These are phyloP conservation scores for Centropyge bicolor DNA, from an alignment of 2,797 vertebrate species.

Conservation along the genomic window DNA sequence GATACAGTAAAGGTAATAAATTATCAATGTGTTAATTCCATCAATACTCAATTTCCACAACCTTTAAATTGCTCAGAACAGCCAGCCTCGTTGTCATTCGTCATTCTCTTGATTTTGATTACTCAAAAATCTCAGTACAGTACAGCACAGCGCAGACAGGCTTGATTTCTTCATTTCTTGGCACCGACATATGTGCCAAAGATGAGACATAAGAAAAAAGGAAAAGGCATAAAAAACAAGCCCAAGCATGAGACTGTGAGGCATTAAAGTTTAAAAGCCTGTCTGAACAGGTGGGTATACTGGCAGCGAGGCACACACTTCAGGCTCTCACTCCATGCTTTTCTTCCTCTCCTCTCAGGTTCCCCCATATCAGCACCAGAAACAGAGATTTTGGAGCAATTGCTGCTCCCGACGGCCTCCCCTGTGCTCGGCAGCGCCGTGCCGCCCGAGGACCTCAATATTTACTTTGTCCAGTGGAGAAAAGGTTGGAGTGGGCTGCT, in stretches of 20 bases:
- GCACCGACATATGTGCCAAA: constrained; percentile 33
- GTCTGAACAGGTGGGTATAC: constrained; percentile 72
- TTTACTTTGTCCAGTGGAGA: constrained; percentile 56
- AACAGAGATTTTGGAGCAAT: constrained; percentile 57
- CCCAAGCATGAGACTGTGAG: constrained; percentile 38
- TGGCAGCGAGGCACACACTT: constrained; percentile 58
- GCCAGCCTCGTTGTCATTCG: background rate
- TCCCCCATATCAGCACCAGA: constrained; percentile 62
- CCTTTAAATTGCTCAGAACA: background rate
- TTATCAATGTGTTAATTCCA: background rate
- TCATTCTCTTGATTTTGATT: background rate
- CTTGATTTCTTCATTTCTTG: constrained; percentile 47
- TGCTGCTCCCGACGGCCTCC: constrained; percentile 40
- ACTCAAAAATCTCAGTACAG: background rate
- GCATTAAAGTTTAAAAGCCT: constrained; percentile 66
- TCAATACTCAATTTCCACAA: background rate
- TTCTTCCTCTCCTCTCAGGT: constrained; percentile 65
- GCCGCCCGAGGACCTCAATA: constrained; percentile 46
- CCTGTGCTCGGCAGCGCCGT: constrained; percentile 48
- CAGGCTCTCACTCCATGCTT: constrained; percentile 50
- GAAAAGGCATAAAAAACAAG: constrained; percentile 20
- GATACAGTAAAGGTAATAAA: background rate
- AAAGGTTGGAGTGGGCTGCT: constrained; percentile 29
- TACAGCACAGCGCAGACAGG: background rate
- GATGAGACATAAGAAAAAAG: constrained; percentile 40